Evolutionary conservation across 2,888 invertebrate species (phyloP), one percentile per base, ranked within the genome.

Genomic region (Erannis defoliaria): DNA sequence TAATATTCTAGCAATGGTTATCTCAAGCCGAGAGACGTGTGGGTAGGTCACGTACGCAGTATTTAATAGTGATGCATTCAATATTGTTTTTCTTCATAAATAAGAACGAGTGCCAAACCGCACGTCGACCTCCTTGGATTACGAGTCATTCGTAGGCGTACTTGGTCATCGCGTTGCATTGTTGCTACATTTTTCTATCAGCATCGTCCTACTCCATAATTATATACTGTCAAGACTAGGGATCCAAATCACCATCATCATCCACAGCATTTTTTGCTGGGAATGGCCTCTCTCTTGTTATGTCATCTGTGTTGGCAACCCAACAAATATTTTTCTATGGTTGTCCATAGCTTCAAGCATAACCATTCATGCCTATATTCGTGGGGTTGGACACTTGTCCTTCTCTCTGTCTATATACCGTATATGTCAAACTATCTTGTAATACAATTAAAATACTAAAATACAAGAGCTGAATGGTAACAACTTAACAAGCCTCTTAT

Each of bases 11-110:
- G 65, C 48, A 51, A 51, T 55, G 54, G 55, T 64, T 75, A 74
- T 76, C 78, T 71, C 78, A 87, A 85, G 72, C 62, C 57, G 65
- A 50, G 60, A 64, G 67, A 81, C 78, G 85, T 85, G 86, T 81
- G 80, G 85, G 85, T 89, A 88, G 90, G 90, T 90, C 90, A 89
- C 88, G 90, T 89, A 85, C 76, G 74, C 78, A 77, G 59, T 56
- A 48, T 38, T 58, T 45, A 66, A 62, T 63, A 49, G 38, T 55
- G 62, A 63, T 51, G 40, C n/a, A 54, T 62, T 43, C 53, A 65
- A 62, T 62, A 60, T 64, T 66, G 59, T 70, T 70, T 62, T 50
- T 53, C 57, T 62, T 43, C 31, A 33, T 61, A 66, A 49, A 60
- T 55, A 19, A 33, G 43, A 60, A 64, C 53, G 35, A 42, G 46